Evolutionary conservation across 2,888 invertebrate genomes (phyloP).

Genomic region (Cosmia trapezina): DNA sequence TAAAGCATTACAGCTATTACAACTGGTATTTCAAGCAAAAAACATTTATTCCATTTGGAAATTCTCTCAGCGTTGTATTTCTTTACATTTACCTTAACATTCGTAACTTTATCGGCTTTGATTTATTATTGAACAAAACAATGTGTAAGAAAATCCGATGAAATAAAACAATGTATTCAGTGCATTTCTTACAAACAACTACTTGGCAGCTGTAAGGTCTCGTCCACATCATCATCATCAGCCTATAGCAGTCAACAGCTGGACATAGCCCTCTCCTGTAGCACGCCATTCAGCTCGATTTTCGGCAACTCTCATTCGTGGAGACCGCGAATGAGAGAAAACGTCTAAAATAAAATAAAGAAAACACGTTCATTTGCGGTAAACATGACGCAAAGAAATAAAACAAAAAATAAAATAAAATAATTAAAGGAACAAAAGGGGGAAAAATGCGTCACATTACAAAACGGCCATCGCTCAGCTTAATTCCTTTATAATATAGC

Average conservation of each 20-base stretch:
- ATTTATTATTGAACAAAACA: constrained; percentile 4
- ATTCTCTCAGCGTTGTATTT: constrained; percentile 13
- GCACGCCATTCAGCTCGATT: too few relatives aligned
- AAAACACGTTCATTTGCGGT: too few relatives aligned
- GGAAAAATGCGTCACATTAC: too few relatives aligned
- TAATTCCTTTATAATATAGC: too few relatives aligned
- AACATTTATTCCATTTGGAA: not conserved
- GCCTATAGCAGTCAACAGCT: not conserved
- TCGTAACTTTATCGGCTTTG: not conserved
- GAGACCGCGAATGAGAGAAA: too few relatives aligned
- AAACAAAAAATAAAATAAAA: too few relatives aligned
- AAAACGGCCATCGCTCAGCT: too few relatives aligned
- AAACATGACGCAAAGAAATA: too few relatives aligned
- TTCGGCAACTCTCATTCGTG: too few relatives aligned
- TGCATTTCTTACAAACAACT: constrained; percentile 1
- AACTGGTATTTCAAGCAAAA: not conserved
- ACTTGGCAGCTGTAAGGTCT: not conserved
- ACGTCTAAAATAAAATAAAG: too few relatives aligned
- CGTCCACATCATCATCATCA: not conserved
- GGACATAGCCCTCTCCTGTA: not conserved
- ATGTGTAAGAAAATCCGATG: not conserved
- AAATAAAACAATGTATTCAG: not conserved
- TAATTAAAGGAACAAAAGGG: too few relatives aligned
- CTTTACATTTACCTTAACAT: constrained; percentile 1
- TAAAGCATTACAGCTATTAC: not conserved